Base-by-base conservation (phyloP, 2,113 vertebrate species). In the Chaetops frenatus region DNA sequence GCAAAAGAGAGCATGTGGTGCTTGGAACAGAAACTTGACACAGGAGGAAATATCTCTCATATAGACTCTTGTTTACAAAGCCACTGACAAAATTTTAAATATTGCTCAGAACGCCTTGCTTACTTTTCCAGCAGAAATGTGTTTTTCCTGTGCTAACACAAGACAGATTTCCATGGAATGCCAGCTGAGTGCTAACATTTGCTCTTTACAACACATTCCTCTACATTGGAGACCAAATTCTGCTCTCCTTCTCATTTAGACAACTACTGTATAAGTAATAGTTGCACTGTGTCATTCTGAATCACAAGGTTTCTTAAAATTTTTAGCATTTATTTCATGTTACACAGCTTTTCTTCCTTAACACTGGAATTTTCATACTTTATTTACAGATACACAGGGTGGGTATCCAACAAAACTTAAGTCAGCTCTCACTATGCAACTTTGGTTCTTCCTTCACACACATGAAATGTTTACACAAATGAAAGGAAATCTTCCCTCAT, bases 121-220 rank as follows among this genome's bases (percentile, higher is more conserved):
- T 91, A 45, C 78, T 87, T 87, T 94, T 95, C 56, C 81, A 92
- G 27, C 62, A 95, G 48, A 90, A 86, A 66, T 76, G 69, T 19
- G 84, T 92, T 79, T 53, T 86, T 87, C 47, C 50, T 69, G 78
- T 42, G 45, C 53, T 94, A 95, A 95, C 7, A 0, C 61, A 94
- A 92, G 66, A 72, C 93, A 95, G 74, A 92, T 81, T 87, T 87
- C 58, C 60, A 87, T 15, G 47, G 50, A 90, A 92, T 1, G 6
- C 21, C 78, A 92, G 57, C 78, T 38, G 45, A 84, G 70, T 18
- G 60, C 62, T 85, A 91, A 69, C 61, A 90, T 70, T 87, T 87
- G 56, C 8, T 91, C 81, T 85, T 81, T 72, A 71, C 10, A 60
- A 81, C 28, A 33, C 21, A 72, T 8, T 16, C 44, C n/a, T 79